Percentiles rank a stretch among this genome's conserved stretches.
phyloP scores from a whole-genome alignment of 2,888 invertebrate genomes.

The Smittia aterrima region DNA sequence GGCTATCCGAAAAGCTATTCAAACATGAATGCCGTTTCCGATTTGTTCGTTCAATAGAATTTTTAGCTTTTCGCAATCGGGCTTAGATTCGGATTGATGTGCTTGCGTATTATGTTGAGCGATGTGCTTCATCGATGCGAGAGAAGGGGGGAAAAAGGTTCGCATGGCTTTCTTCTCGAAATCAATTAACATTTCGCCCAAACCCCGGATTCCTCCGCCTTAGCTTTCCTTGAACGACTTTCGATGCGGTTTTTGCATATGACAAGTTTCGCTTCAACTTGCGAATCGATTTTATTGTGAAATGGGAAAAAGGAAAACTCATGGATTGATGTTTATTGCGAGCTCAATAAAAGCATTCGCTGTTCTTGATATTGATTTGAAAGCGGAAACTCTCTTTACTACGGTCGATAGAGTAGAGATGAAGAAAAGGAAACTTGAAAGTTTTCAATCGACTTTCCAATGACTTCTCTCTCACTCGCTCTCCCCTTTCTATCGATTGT shows the following conservation, averaged over 20 bases:
- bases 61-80: not conserved
- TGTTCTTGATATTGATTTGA: conserved; percentile 30
- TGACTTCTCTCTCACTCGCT: conserved; percentile 17
- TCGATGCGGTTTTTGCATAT: not conserved
- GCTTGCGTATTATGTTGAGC: not conserved
- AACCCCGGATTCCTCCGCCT: not conserved
- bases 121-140: not conserved
- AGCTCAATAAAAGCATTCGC: conserved; percentile 26
- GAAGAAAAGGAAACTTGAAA: not conserved
- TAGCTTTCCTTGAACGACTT: not conserved
- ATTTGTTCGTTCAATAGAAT: conserved; percentile 12
- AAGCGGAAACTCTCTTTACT: not conserved
- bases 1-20: not conserved
- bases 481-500: conserved; percentile 11
- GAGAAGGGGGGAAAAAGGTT: not conserved
- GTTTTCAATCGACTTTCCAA: conserved; percentile 18
- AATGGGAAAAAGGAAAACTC: not conserved
- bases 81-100: conserved; percentile 14
- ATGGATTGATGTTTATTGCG: conserved; percentile 33
- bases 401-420: not conserved
- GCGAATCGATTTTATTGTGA: conserved; percentile 21
- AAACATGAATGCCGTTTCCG: conserved; percentile 23
- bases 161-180: not conserved
- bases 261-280: not conserved
- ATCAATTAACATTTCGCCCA: not conserved